These are phyloP conservation scores for Campylomormyrus numenius DNA, from an alignment of 2,113 vertebrate genomes.

Conservation along the genomic window DNA sequence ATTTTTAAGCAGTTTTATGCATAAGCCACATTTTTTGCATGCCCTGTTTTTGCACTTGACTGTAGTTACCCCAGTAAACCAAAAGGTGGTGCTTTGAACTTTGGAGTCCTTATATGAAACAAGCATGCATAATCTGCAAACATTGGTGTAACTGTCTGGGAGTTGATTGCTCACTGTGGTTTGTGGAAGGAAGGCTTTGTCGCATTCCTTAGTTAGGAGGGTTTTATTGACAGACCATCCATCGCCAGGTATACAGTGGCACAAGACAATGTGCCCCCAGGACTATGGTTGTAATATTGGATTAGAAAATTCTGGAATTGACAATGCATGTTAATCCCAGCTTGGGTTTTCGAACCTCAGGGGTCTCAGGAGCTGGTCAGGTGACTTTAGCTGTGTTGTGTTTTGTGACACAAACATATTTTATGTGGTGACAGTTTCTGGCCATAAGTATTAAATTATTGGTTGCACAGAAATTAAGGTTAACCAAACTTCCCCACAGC, in stretches of 20 bases:
- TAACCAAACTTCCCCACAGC: background rate
- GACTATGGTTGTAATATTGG: background rate
- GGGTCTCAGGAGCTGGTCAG: background rate
- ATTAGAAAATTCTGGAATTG: background rate
- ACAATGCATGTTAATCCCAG: background rate
- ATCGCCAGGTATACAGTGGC: background rate
- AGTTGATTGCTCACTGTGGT: background rate
- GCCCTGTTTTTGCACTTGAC: background rate
- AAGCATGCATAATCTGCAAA: background rate
- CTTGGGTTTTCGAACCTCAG: background rate
- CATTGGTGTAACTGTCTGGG: background rate
- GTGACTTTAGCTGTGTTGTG: background rate
- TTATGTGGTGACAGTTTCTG: background rate
- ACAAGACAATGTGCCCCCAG: background rate
- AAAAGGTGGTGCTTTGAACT: slow-evolving; percentile 8
- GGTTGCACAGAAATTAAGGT: background rate
- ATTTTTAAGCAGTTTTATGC: background rate
- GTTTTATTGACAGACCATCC: background rate
- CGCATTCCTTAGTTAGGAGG: background rate
- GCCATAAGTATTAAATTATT: background rate
- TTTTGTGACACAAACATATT: background rate
- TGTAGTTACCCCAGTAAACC: background rate
- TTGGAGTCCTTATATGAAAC: too few relatives aligned
- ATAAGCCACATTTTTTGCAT: background rate
- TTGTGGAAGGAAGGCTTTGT: background rate